Conservation (phyloP, 2,113 vertebrate genomes). For the Hemiscyllium ocellatum region DNA sequence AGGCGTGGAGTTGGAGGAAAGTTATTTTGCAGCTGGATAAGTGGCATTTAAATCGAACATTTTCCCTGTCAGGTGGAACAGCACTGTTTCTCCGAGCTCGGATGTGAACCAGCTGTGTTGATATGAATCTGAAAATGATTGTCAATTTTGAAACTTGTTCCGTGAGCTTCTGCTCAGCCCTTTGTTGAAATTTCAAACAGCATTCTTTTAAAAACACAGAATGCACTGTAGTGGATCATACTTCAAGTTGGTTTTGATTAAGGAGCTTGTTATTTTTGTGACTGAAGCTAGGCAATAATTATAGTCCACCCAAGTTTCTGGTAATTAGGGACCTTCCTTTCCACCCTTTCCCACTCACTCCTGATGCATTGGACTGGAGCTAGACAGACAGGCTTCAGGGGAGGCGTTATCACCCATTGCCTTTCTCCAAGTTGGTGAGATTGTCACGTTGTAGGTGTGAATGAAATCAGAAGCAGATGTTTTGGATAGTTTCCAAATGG, state of each 20-base stretch:
- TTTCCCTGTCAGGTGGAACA: not conserved
- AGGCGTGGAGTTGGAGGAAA: not conserved
- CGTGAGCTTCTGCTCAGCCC: not conserved
- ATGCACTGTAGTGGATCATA: conserved; percentile 50
- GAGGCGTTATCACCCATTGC: conserved; percentile 39
- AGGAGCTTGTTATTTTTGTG: conserved; percentile 46
- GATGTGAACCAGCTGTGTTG: conserved; percentile 5
- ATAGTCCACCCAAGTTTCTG: conserved; percentile 46
- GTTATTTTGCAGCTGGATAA: conserved; percentile 13
- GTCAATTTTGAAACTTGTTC: conserved; percentile 6
- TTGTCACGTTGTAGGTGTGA: conserved; percentile 49
- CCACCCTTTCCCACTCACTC: conserved; percentile 38
- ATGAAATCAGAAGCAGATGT: conserved; percentile 55
- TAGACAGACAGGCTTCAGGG: conserved; percentile 40
- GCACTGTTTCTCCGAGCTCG: not conserved
- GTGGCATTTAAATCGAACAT: not conserved
- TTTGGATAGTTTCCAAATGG: conserved; percentile 5
- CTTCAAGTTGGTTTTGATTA: conserved; percentile 50
- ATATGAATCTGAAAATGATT: not conserved
- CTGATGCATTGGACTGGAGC: conserved; percentile 43
- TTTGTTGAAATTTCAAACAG: conserved; percentile 45
- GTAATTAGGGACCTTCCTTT: conserved; percentile 55
- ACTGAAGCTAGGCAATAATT: conserved; percentile 45
- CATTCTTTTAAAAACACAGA: conserved; percentile 52
- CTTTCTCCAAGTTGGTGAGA: conserved; percentile 43